Conservation (phyloP, 1,140 invertebrate species). For the Paramacrobiotus metropolitanus region DNA sequence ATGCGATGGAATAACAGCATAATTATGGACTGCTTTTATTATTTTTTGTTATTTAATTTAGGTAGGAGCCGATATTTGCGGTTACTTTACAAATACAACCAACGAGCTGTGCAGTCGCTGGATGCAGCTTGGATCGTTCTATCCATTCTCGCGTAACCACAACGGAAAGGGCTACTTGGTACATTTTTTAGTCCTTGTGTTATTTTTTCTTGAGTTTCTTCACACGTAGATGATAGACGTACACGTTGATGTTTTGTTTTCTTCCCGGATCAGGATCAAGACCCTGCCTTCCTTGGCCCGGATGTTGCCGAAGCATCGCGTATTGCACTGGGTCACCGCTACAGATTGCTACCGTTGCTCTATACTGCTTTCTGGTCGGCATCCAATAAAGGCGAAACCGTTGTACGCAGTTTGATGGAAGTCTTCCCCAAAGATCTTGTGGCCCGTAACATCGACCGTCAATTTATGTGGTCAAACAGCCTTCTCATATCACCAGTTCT, state of each 20-base stretch:
- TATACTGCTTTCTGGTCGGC: constrained; percentile 53
- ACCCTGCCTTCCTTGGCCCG: constrained; percentile 43
- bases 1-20: constrained; percentile 37
- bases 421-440: constrained; percentile 36
- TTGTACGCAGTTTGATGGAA: constrained; percentile 36
- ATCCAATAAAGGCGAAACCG: constrained; percentile 41
- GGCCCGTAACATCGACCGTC: constrained; percentile 44
- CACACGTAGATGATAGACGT: too few relatives aligned
- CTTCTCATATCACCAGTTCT: constrained; percentile 51
- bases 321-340: constrained; percentile 37
- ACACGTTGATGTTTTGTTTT: too few relatives aligned
- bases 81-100: constrained; percentile 20
- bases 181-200: too few relatives aligned
- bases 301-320: constrained; percentile 36
- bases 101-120: constrained; percentile 29
- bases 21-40: constrained; percentile 6
- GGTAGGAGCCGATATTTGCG: constrained; percentile 21
- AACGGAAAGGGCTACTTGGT: constrained; percentile 34
- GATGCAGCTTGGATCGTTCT: constrained; percentile 27
- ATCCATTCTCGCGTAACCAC: constrained; percentile 52
- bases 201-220: too few relatives aligned
- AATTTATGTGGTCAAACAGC: constrained; percentile 51
- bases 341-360: constrained; percentile 50
- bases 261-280: constrained; percentile 53
- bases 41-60: constrained; percentile 9